Percentiles rank a stretch among this genome's conserved stretches.
Conservation (phyloP, 2,113 vertebrate genomes). For the Romanogobio albipinnatus region DNA sequence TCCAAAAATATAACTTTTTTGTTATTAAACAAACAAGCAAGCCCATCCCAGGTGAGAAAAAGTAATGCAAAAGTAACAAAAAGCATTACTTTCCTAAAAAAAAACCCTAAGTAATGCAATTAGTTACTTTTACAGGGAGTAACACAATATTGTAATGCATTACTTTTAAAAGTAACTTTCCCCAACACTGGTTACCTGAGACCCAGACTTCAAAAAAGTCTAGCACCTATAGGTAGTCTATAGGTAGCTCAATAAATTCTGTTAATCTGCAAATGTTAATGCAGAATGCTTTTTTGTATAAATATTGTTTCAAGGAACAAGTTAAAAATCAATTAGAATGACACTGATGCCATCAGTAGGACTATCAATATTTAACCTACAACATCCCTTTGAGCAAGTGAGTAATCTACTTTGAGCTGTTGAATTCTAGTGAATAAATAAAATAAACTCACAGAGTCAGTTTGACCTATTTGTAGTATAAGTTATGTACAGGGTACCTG, state of each 20-base stretch:
- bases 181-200: neutral
- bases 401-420: neutral
- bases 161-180: no score
- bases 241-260: neutral
- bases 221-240: neutral
- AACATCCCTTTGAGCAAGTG: neutral
- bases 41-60: no score
- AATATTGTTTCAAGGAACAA: neutral
- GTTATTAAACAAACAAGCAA: no score
- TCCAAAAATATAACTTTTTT: no score
- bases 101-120: no score
- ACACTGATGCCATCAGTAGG: no score
- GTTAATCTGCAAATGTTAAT: neutral
- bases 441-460: neutral
- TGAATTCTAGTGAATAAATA: neutral
- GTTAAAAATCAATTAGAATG: no score
- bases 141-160: no score
- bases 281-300: neutral
- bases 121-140: no score
- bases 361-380: no score
- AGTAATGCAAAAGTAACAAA: no score
- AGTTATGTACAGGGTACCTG: constrained; percentile 2
- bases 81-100: no score
- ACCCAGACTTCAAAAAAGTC: neutral
- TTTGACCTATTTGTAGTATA: neutral